Base-by-base conservation (phyloP, 2,888 invertebrate genomes). In the Latheticus oryzae region DNA sequence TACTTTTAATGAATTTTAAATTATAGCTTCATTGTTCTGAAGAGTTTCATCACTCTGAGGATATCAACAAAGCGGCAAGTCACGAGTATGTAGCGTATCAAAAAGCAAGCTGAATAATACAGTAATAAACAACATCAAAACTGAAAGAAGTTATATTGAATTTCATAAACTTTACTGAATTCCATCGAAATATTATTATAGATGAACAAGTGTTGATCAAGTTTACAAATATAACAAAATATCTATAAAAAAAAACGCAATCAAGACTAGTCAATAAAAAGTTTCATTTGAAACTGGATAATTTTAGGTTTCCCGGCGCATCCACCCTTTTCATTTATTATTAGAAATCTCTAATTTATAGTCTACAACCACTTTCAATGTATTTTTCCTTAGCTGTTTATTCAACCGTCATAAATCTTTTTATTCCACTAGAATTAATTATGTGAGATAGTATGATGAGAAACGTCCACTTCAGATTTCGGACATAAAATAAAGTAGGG, bases 1-100 rank as follows among this genome's bases (percentile, higher is more conserved):
- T 42, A 26, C 42, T 42, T 42, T 42, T 26, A 42, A 42, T 42
- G 24, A 42, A 42, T 42, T 42, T 42, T 42, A 42, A 42, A 42
- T 42, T 16, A 26, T 26, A 16, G 26, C 42, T 5, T 9, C 42
- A 42, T 42, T 42, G 42, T 42, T 38, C 38, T 11, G 5, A 1
- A 26, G 5, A 12, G 21, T 38, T 38, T 21, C 38, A 11, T 21
- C 11, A 21, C 38, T 38, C 23, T 17, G 15, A 11, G 11, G 11
- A 19, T 3, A 37, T 4, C 19, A 17, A 37, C 19, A 37, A 37
- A 37, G 11, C 19, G 13, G 37, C 16, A 15, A 12, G 12, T 5
- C 19, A 5, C 17, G 16, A 15, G 37, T 37, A 8, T 37, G 37
- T 11, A 19, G 19, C 19, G n/a, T n/a, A n/a, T n/a, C n/a, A n/a